Evolutionary conservation across 2,888 invertebrate species (phyloP).

Genomic region (Drosophila cyrtoloma): DNA sequence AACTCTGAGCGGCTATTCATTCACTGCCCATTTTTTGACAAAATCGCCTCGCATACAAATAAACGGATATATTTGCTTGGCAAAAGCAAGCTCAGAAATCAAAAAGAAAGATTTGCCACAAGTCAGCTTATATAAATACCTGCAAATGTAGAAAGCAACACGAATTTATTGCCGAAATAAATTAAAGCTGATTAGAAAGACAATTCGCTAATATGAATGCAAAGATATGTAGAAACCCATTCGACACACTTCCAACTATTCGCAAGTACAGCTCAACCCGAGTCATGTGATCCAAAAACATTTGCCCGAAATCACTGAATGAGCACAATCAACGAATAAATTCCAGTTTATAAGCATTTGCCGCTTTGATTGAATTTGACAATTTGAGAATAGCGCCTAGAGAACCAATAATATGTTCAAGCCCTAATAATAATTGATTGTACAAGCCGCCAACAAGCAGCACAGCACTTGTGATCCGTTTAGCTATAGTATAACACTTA

Average conservation of each 20-base stretch:
- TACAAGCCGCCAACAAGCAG: background rate
- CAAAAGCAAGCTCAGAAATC: too few relatives aligned
- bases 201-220: background rate
- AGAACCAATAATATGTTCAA: background rate
- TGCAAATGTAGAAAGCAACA: background rate
- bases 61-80: constrained; percentile 22
- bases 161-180: constrained; percentile 11
- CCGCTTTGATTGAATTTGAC: background rate
- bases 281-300: background rate
- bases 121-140: constrained; percentile 17
- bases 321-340: background rate
- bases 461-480: constrained; percentile 34
- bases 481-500: constrained; percentile 6
- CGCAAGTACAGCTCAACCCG: background rate
- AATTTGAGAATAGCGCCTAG: background rate
- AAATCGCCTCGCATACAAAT: constrained; percentile 14
- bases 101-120: constrained; percentile 4
- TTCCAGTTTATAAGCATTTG: background rate
- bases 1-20: constrained; percentile 28
- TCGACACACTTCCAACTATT: background rate
- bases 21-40: constrained; percentile 16
- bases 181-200: constrained; percentile 13
- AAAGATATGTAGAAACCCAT: background rate
- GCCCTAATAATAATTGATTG: background rate
- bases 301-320: background rate